Evolutionary conservation across 30 jellyfish, hydroid and myxozoan genomes (phyloP).

Genomic region (Rhopilema esculentum): DNA sequence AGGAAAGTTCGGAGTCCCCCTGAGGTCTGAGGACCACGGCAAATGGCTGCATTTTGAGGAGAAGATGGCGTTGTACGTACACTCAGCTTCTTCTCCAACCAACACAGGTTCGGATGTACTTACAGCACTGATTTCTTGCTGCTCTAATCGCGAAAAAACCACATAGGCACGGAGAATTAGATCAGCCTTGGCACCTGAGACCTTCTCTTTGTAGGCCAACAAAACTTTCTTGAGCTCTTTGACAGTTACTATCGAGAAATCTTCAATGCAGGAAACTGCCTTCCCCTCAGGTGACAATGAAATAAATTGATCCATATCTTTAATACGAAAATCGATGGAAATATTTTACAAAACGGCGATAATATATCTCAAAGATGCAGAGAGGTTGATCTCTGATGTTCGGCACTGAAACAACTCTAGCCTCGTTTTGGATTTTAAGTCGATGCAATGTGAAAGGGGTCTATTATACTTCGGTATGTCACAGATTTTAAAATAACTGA

Average conservation of each 20-base stretch:
- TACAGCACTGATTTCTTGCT: neutral
- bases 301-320: neutral
- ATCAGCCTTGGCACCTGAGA: constrained; percentile 12
- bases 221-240: constrained; percentile 5
- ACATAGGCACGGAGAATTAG: constrained; percentile 7
- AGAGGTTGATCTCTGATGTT: neutral
- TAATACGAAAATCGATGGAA: neutral
- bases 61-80: neutral
- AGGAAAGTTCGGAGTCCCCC: neutral
- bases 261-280: neutral
- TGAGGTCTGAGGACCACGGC: neutral
- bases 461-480: constrained; percentile 38
- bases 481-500: constrained; percentile 20
- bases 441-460: neutral
- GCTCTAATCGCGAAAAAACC: neutral
- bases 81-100: neutral
- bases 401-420: neutral
- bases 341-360: neutral
- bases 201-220: constrained; percentile 16
- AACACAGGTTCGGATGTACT: neutral
- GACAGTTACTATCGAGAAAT: neutral
- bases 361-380: neutral
- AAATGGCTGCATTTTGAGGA: constrained; percentile 2
- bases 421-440: neutral
- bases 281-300: neutral